Base-by-base conservation (phyloP, 2,113 vertebrate species). In the Chascanopsetta lugubris region DNA sequence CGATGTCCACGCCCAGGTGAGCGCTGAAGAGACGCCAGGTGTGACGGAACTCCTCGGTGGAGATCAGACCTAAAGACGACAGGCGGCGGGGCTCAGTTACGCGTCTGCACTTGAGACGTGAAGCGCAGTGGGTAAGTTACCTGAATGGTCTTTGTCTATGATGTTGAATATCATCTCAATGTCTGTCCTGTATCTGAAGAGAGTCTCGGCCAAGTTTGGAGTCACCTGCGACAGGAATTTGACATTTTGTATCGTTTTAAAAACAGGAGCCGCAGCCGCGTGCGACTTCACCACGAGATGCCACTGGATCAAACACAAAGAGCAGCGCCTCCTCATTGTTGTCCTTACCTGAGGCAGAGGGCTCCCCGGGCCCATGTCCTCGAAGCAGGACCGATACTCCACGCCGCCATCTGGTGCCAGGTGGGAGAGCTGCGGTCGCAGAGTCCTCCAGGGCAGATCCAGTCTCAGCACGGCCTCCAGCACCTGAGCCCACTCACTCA, bases 101-200 rank as follows among this genome's bases (percentile, higher is more conserved):
- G 21, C 15, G 42, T 9, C 47, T 42, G n/a, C n/a, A n/a, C n/a
- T 6, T 30, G 17, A 29, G 4, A 38, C 11, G 9, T 2, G 13
- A 46, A 1, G 18, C n/a, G 21, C 1, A 25, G 0, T 1, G 8
- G 8, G 34, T 49, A n/a, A 24, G 36, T 88, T 91, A 96, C 96
- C 97, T 87, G 96, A 99, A 50, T 94, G 93, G 79, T 99, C 96
- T 86, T 94, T 93, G 85, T 99, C 96, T 61, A 99, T 97, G 48
- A 97, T 85, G 75, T 98, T 96, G 81, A 98, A 99, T 87, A 99
- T 95, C 47, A 94, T 94, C 83, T 98, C 93, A 61, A 99, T 90
- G 84, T 99, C 95, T 48, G 92, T 92, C 76, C 94, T 93, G 87
- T 97, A 97, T 87, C 95, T 93, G 80, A 94, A 97, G 57, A 99